These are phyloP conservation scores for Zosterops pallidus DNA, from an alignment of 2,113 vertebrate species.

Conservation along the genomic window DNA sequence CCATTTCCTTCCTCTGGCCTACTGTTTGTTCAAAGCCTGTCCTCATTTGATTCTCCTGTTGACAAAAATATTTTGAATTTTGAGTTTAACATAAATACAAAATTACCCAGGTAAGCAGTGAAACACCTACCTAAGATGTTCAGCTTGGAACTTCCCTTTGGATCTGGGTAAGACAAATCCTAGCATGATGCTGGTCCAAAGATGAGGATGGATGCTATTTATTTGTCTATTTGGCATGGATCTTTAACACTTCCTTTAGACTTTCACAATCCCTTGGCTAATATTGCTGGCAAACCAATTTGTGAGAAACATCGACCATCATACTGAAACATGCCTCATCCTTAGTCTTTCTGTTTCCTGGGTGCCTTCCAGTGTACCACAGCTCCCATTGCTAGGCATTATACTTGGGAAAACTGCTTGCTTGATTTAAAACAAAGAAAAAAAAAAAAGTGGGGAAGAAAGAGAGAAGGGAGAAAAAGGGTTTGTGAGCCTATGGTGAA, in stretches of 20 bases:
- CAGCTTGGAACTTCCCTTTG: not conserved
- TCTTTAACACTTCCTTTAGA: not conserved
- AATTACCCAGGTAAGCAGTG: not conserved
- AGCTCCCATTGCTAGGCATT: not conserved
- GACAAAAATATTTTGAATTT: not conserved
- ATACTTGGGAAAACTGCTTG: not conserved
- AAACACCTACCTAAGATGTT: not conserved
- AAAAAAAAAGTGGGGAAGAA: not conserved
- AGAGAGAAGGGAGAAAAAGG: not conserved
- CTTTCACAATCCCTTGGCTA: not conserved
- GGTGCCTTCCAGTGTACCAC: not conserved
- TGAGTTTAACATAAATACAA: not conserved
- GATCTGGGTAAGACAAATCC: not conserved
- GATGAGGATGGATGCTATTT: not conserved
- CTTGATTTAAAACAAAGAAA: not conserved
- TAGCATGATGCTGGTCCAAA: not conserved
- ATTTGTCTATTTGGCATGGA: not conserved
- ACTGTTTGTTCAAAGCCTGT: not conserved
- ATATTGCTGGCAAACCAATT: not conserved
- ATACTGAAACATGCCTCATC: not conserved
- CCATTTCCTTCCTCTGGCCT: not conserved
- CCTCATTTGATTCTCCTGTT: not conserved
- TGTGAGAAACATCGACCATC: not conserved
- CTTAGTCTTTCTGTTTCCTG: not conserved
- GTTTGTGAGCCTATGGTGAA: constrained; percentile 44